Base-by-base conservation (phyloP, 2,888 invertebrate species). In the Acanthopleura granulata region DNA sequence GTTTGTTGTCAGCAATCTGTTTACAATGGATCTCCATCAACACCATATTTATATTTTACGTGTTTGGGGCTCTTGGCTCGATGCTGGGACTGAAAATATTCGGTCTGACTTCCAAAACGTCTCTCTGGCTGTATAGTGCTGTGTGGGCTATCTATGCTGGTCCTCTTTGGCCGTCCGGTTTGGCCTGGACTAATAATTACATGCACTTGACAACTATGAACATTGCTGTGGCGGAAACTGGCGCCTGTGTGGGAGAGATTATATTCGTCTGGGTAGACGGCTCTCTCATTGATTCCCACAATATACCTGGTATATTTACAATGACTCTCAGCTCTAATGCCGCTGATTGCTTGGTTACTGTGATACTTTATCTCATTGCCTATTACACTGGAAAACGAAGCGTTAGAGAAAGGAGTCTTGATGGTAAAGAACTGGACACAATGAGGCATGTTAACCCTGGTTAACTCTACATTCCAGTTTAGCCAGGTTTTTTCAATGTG, bases 231-330 rank as follows among this genome's bases (percentile, higher is more conserved):
- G 22, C 22, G 18, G 57, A 57, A 22, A 22, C 22, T 57, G 57
- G 57, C 57, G 57, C 57, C 18, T 57, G 57, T 57, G 57, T 57
- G n/a, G 57, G 57, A 57, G 57, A 22, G n/a, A 57, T 57, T 57
- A 22, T 57, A 22, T 18, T 22, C 22, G 3, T 22, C n/a, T 57
- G 57, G 57, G 22, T 57, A 22, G 57, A 12, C 22, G 57, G 57
- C n/a, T 22, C 3, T 57, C 57, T 57, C 12, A 57, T 57, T 4
- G 57, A 57, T n/a, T 9, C n/a, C 22, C 18, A 12, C 57, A 18
- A 57, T 57, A 57, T 57, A 57, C 22, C 57, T 18, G 22, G 3
- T 22, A 57, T 57, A 3, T 22, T 57, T 4, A 57, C 57, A 3
- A n/a, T 57, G 18, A n/a, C 57, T 18, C 22, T 57, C 22, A 57